These are phyloP conservation scores for Amphiprion ocellaris DNA, from an alignment of 2,113 vertebrate species.

Conservation along the genomic window DNA sequence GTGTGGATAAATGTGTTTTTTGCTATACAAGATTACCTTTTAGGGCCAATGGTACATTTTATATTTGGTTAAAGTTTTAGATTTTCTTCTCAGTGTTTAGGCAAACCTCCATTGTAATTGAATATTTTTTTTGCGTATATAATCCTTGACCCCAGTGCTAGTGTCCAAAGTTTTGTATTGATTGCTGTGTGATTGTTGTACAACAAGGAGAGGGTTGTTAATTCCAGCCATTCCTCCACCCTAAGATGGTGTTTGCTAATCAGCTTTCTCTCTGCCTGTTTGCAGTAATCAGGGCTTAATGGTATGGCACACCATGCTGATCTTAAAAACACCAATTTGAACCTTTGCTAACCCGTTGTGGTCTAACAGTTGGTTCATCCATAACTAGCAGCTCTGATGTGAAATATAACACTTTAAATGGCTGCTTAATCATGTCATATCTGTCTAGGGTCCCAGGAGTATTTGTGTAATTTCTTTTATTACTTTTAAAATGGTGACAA, in stretches of 20 bases:
- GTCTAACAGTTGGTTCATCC: background rate
- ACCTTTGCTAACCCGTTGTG: background rate
- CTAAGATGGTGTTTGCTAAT: slow-evolving; percentile 33
- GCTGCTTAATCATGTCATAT: background rate
- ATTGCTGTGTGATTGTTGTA: background rate
- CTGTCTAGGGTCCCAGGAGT: no score
- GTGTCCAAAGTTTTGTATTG: background rate
- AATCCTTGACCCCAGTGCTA: background rate
- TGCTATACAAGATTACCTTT: background rate
- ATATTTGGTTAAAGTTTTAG: background rate
- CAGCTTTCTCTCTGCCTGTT: slow-evolving; percentile 43
- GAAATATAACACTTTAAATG: background rate
- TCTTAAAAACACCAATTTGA: slow-evolving; percentile 34
- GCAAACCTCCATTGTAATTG: background rate
- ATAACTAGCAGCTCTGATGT: background rate
- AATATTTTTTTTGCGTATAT: background rate
- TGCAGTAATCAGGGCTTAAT: slow-evolving; percentile 9
- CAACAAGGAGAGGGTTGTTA: slow-evolving; percentile 3
- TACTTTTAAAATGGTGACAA: no score
- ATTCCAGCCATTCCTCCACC: slow-evolving; percentile 1
- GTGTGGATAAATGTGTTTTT: slow-evolving; percentile 10
- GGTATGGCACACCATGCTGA: slow-evolving; percentile 9
- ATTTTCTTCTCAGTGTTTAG: background rate
- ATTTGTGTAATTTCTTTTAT: no score
- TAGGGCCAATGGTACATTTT: background rate